Conservation (phyloP, 2,797 vertebrate genomes). For the Octomys mimax region DNA sequence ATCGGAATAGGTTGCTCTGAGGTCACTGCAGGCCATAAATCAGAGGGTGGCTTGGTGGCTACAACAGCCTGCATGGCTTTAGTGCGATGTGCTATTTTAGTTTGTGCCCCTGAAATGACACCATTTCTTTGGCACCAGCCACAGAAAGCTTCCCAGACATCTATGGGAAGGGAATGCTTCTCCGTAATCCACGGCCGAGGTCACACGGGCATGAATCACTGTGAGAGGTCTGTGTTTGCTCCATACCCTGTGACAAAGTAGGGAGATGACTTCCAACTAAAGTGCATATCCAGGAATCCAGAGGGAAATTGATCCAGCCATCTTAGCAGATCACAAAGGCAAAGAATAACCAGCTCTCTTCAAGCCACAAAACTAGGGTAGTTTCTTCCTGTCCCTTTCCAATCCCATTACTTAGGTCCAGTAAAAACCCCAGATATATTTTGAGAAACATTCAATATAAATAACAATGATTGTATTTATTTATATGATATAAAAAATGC, state of each 20-base stretch:
- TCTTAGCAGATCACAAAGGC: neutral
- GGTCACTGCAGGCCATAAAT: constrained; percentile 69
- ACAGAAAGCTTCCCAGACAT: constrained; percentile 76
- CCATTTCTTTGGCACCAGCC: constrained; percentile 71
- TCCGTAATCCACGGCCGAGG: constrained; percentile 23
- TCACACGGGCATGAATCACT: constrained; percentile 56
- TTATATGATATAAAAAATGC: neutral
- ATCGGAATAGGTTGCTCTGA: constrained; percentile 42
- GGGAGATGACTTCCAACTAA: neutral
- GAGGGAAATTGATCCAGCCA: neutral
- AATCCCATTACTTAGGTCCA: neutral
- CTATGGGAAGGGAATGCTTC: constrained; percentile 71
- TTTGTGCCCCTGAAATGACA: constrained; percentile 73
- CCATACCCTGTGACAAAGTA: neutral
- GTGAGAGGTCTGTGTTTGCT: constrained; percentile 33
- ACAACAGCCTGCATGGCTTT: neutral
- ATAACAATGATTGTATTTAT: neutral
- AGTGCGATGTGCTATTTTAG: constrained; percentile 76
- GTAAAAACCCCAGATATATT: neutral
- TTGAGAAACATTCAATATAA: constrained; percentile 8
- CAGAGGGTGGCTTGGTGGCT: constrained; percentile 6
- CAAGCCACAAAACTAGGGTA: neutral
- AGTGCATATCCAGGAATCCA: constrained; percentile 35
- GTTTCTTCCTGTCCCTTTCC: neutral
- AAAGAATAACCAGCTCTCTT: neutral